Base-by-base conservation (phyloP, 2,113 vertebrate species). In the Pipa parva region DNA sequence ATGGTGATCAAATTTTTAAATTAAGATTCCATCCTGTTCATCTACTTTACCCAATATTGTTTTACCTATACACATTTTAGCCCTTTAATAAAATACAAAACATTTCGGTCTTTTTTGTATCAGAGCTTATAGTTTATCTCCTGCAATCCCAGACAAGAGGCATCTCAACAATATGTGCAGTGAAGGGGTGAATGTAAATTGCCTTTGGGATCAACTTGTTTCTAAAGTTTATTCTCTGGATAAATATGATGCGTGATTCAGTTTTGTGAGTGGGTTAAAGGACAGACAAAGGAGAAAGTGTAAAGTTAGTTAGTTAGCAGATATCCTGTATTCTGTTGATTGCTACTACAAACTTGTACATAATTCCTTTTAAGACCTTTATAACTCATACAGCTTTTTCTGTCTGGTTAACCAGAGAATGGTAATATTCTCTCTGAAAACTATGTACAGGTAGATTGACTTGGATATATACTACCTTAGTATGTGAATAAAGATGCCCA, bases 181-280 rank as follows among this genome's bases (percentile, higher is more conserved):
- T 17, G 22, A 36, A 57, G 21, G 33, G 22, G 56, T 39, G 56
- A 42, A 24, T 39, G 22, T 36, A 59, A 39, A 37, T 25, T 36
- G 36, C 33, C 1, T 58, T 37, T 20, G 15, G 2, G 12, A 22
- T 10, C 56, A 22, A 7, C 10, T 3, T 7, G 10, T 7, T 15
- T 25, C 22, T n/a, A 13, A 36, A 21, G 22, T 46, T 18, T 62
- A 31, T 63, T 75, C 71, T 65, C 70, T 73, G 75, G 74, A 63
- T 36, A 58, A 71, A 13, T 59, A 67, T 11, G 66, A 75, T 48
- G 36, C 15, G 31, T 8, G 26, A 18, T 0, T 18, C 10, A 39
- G 25, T 7, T 2, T 31, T 37, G 18, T 33, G 29, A 52, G 1
- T 27, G 46, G 48, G 65, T 10, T 20, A 1, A 20, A 20, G 39